A percentile compares a stretch with the other conserved stretches of the same genome.
These are phyloP conservation scores for Pogonomyrmex barbatus DNA, from an alignment of 1,140 invertebrate species.

Conservation along the genomic window DNA sequence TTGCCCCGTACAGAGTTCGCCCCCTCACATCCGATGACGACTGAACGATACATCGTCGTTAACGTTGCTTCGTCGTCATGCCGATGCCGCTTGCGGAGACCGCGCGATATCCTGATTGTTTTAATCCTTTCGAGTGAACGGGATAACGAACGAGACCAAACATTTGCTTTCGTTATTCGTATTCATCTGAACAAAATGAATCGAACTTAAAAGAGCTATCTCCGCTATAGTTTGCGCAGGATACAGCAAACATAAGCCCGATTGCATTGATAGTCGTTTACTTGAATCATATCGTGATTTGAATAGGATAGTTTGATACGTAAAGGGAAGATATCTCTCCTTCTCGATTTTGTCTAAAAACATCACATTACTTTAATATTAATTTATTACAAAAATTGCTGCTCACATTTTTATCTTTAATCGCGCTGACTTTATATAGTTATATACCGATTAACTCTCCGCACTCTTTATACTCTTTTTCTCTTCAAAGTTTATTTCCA, in stretches of 20 bases:
- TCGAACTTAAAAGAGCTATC: slow-evolving; percentile 60
- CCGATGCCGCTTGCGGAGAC: background rate
- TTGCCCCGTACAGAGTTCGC: slow-evolving; percentile 46
- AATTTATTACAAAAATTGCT: slow-evolving; percentile 14
- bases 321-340: background rate
- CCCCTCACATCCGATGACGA: slow-evolving; percentile 64
- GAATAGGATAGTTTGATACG: slow-evolving; percentile 20
- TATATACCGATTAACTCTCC: background rate
- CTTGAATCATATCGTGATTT: slow-evolving; percentile 30
- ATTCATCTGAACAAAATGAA: slow-evolving; percentile 57
- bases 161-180: slow-evolving; percentile 59
- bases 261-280: slow-evolving; percentile 43
- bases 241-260: slow-evolving; percentile 57
- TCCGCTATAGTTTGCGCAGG: slow-evolving; percentile 43
- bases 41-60: slow-evolving; percentile 71
- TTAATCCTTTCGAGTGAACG: slow-evolving; percentile 43
- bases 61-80: slow-evolving; percentile 19
- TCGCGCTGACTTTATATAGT: background rate
- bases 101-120: slow-evolving; percentile 51
- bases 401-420: background rate
- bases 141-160: slow-evolving; percentile 39
- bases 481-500: background rate
- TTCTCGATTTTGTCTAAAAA: background rate
- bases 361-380: background rate
- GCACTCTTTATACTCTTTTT: background rate